Evolutionary conservation across 2,113 vertebrate species (phyloP).

Genomic region (Xyrauchen texanus): DNA sequence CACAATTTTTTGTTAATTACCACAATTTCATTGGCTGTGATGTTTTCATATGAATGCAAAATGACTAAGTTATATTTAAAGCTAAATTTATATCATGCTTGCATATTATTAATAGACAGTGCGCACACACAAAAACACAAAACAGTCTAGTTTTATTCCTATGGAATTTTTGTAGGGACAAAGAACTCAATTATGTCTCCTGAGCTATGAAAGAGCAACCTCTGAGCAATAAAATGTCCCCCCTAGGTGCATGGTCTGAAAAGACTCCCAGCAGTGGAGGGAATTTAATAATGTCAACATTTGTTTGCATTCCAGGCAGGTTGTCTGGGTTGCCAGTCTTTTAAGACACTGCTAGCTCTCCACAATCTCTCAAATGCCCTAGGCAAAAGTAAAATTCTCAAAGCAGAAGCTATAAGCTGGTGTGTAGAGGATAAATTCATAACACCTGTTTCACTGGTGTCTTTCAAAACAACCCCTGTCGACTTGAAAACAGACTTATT

Average conservation of each 20-base stretch:
- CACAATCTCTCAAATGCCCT: constrained; percentile 28
- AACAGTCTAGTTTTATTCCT: too few species aligned
- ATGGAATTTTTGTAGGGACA: too few species aligned
- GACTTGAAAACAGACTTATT: not conserved
- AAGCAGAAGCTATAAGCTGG: constrained; percentile 23
- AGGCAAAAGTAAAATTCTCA: constrained; percentile 30
- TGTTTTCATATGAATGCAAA: too few species aligned
- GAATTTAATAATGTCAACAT: constrained; percentile 22
- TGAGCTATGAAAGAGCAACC: too few species aligned
- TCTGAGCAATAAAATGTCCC: too few species aligned
- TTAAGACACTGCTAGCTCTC: constrained; percentile 42
- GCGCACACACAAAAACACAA: too few species aligned
- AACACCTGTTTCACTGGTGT: constrained; percentile 27
- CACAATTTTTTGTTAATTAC: not conserved
- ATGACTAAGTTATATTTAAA: too few species aligned
- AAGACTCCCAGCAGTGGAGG: not conserved
- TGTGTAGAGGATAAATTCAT: constrained; percentile 43
- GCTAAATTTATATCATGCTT: not conserved
- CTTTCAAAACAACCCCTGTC: constrained; percentile 11
- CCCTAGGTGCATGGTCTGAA: not conserved
- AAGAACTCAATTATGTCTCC: too few species aligned
- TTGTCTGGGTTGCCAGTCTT: constrained; percentile 42
- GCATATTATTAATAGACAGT: too few species aligned
- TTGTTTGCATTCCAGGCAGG: constrained; percentile 43
- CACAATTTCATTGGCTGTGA: too few species aligned